Percentiles rank a stretch among this genome's conserved stretches.
These are phyloP conservation scores for Platorchestia sp. DNA, from an alignment of 1,140 invertebrate species.

Conservation along the genomic window DNA sequence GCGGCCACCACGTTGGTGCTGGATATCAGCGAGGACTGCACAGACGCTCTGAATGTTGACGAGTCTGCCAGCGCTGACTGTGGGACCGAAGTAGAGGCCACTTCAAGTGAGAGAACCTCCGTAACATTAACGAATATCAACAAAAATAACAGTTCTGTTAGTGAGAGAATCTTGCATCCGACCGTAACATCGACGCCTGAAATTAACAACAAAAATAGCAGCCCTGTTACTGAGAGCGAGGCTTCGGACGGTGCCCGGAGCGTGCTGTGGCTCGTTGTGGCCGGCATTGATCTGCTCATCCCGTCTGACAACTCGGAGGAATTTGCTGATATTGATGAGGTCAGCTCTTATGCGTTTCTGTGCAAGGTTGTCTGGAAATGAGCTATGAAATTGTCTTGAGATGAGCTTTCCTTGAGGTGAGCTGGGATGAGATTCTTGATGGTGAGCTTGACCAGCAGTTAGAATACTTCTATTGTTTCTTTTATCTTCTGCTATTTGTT, in stretches of 20 bases:
- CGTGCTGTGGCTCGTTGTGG: constrained; percentile 4
- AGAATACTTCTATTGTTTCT: no score
- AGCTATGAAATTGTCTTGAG: no score
- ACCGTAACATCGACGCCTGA: neutral
- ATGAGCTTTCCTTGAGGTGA: no score
- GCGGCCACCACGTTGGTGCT: neutral
- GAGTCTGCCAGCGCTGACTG: neutral
- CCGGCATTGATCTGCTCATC: neutral
- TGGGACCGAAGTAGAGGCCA: no score
- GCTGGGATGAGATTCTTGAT: neutral
- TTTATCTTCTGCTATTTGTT: no score
- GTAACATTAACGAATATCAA: neutral
- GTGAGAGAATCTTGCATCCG: neutral
- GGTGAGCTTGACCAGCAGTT: no score
- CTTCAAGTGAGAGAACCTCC: neutral
- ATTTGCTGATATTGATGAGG: constrained; percentile 28
- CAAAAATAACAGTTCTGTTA: no score
- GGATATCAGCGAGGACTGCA: neutral
- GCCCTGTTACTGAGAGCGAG: neutral
- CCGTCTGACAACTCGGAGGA: constrained; percentile 2
- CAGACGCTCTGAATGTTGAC: neutral
- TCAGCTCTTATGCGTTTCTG: no score
- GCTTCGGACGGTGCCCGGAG: neutral
- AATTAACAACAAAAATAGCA: neutral
- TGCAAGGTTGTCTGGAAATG: no score